Evolutionary conservation across 2,113 vertebrate genomes (phyloP).

Genomic region (Petrocephalus zakoni): DNA sequence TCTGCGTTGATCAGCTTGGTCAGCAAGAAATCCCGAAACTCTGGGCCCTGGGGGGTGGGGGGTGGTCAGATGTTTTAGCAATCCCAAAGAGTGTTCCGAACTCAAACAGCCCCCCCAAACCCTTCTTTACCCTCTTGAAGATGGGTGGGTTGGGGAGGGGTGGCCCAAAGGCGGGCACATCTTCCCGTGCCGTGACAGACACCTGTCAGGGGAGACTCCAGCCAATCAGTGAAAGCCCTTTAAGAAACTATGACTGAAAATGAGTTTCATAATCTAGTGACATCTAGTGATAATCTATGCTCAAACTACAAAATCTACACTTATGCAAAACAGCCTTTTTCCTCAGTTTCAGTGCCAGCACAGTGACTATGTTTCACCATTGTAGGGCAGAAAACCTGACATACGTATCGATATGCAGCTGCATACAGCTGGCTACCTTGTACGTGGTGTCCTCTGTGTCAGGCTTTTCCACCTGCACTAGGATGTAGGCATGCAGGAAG

Average conservation of each 20-base stretch:
- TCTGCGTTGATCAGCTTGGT: constrained; percentile 93
- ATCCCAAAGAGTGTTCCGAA: neutral
- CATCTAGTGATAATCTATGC: neutral
- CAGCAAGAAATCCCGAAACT: constrained; percentile 90
- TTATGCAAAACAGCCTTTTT: too few relatives aligned
- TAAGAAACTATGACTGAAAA: neutral
- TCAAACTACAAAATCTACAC: neutral
- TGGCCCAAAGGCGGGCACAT: constrained; percentile 81
- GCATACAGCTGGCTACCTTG: constrained; percentile 65
- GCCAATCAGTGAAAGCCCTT: neutral
- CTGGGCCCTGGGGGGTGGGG: constrained; percentile 62
- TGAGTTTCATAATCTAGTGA: neutral
- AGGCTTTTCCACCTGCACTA: constrained; percentile 75
- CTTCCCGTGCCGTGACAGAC: constrained; percentile 84
- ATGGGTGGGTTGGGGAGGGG: constrained; percentile 76
- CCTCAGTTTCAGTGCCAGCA: neutral
- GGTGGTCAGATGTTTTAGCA: constrained; percentile 8
- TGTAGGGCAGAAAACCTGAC: too few relatives aligned
- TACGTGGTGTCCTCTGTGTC: constrained; percentile 59
- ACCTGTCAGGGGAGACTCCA: constrained; percentile 61
- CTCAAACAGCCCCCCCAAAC: neutral
- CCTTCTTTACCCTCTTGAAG: constrained; percentile 76
- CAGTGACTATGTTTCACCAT: neutral
- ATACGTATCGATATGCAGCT: neutral
- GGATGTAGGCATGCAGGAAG: constrained; percentile 86